Percentiles rank a stretch among this genome's conserved stretches.
phyloP scores from a whole-genome alignment of 2,888 invertebrate genomes.

The Calameuta filiformis region DNA sequence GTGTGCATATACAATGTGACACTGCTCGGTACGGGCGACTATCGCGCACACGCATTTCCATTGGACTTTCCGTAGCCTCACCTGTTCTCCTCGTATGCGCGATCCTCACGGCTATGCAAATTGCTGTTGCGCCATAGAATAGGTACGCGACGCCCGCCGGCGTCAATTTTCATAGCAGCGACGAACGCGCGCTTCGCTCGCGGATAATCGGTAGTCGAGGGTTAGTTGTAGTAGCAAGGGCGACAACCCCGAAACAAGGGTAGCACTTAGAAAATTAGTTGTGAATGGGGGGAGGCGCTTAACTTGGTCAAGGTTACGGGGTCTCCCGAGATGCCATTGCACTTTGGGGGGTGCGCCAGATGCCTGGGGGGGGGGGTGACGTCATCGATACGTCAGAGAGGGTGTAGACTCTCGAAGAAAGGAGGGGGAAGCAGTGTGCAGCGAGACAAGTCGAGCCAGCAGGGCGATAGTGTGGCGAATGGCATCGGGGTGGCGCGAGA shows the following conservation, averaged over 20 bases:
- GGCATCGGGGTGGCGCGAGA: background rate
- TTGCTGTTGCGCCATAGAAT: background rate
- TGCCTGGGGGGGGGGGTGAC: background rate
- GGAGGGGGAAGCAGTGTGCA: background rate
- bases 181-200: background rate
- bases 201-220: background rate
- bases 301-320: background rate
- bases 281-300: background rate
- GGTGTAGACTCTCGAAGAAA: background rate
- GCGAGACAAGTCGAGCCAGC: constrained; percentile 18
- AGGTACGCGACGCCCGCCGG: background rate
- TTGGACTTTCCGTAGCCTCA: background rate
- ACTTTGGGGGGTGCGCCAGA: background rate
- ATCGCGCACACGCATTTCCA: background rate
- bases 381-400: background rate
- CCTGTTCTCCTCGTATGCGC: background rate
- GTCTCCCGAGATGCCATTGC: background rate
- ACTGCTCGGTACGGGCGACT: background rate
- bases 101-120: background rate
- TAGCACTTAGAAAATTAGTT: background rate
- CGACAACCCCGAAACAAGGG: background rate
- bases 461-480: constrained; percentile 12
- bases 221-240: background rate
- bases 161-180: background rate
- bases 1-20: background rate